Base-by-base conservation (phyloP, 2,113 vertebrate species). In the Centrocercus urophasianus region DNA sequence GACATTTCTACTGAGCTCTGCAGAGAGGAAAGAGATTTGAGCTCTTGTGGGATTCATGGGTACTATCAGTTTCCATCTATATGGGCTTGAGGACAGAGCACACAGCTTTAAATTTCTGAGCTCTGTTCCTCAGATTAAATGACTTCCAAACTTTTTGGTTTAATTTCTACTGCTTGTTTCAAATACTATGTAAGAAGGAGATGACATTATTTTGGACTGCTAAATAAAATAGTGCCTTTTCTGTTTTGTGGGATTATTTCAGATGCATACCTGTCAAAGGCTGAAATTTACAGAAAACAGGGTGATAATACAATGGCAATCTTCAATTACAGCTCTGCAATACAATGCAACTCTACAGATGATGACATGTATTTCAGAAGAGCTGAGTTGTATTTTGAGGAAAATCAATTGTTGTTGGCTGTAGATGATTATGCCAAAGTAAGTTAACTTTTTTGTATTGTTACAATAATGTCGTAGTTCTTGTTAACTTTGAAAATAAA, bases 381-480 rank as follows among this genome's bases (percentile, higher is more conserved):
- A 90, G 98, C 97, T 54, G 94, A 98, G 77, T 52, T 98, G 95
- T 93, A 97, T 89, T 97, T 97, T 80, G 79, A 95, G 52, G 88
- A 86, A 67, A 96, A 97, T 73, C 93, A 93, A 6, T 85, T 95
- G 19, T 24, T 97, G 30, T 42, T 98, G 90, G 98, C 98, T 42
- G 97, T 98, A 85, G 98, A 98, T 64, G 98, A 98, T 95, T 98
- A 98, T 52, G 74, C 93, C 11, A 98, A 97, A 96, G 98, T 98
- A 97, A 96, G 96, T 32, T 78, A 45, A 80, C 18, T 16, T 81
- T 71, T 63, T 32, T 65, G 18, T 61, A 32, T 30, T 83, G 38
- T 50, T 75, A 18, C 28, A 64, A 22, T 59, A 71, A 52, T 36
- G 14, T n/a, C 50, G 30, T 34, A 59, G 69, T 50, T 80, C 69